Evolutionary conservation across 1,140 invertebrate species (phyloP).

Genomic region (Bilobella aurantiaca): DNA sequence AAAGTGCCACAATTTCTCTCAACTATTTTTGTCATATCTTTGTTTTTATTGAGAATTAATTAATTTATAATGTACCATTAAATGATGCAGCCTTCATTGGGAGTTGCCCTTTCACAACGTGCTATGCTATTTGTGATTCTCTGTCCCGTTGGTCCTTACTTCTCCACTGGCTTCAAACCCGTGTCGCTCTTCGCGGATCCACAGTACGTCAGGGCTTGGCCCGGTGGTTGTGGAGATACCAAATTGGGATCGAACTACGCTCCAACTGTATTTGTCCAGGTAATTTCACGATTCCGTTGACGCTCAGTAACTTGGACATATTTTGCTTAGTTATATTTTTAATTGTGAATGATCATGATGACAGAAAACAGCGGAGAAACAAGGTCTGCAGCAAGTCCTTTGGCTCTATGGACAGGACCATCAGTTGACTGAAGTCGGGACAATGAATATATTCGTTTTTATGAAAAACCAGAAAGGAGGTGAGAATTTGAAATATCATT

Average conservation of each 20-base stretch:
- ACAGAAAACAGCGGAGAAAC: slow-evolving; percentile 61
- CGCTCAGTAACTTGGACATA: too few relatives aligned
- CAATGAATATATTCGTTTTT: slow-evolving; percentile 96
- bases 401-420: slow-evolving; percentile 94
- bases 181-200: slow-evolving; percentile 72
- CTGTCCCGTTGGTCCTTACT: slow-evolving; percentile 89
- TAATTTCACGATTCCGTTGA: slow-evolving; percentile 35
- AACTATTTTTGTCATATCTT: neutral
- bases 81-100: slow-evolving; percentile 66
- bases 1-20: too few relatives aligned
- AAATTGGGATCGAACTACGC: slow-evolving; percentile 94
- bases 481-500: slow-evolving; percentile 45
- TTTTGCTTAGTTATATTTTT: too few relatives aligned
- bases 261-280: slow-evolving; percentile 70
- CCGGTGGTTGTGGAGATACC: slow-evolving; percentile 82
- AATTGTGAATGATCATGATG: too few relatives aligned
- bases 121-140: slow-evolving; percentile 83
- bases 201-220: slow-evolving; percentile 76
- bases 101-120: slow-evolving; percentile 69
- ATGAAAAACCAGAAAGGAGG: slow-evolving; percentile 82
- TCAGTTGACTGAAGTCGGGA: slow-evolving; percentile 92
- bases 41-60: neutral
- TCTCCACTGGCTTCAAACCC: slow-evolving; percentile 59
- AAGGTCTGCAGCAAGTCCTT: slow-evolving; percentile 86
- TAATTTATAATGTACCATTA: too few relatives aligned